phyloP scores from a whole-genome alignment of 37 sponge, comb jelly and placozoan species.

The Lycopodina hypogea region DNA sequence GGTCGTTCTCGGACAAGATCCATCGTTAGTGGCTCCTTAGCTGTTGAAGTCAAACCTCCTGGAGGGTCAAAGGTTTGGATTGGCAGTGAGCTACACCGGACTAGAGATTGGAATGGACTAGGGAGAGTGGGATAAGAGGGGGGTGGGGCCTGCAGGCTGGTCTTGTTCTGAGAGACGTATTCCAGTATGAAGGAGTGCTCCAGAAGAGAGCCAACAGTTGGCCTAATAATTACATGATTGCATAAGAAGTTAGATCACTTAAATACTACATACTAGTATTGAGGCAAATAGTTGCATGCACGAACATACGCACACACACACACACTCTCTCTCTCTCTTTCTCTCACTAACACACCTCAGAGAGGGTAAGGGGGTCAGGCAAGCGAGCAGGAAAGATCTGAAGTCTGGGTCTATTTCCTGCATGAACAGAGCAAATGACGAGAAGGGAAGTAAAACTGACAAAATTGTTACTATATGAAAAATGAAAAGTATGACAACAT shows the following conservation, averaged over 20 bases:
- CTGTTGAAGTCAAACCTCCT: not conserved
- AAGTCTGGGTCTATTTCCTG: conserved; percentile 43
- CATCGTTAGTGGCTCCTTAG: conserved; percentile 1
- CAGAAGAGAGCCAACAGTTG: conserved; percentile 18
- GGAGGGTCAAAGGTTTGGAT: conserved; percentile 2
- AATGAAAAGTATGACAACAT: no score
- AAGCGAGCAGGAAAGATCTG: conserved; percentile 51
- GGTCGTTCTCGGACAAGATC: conserved; percentile 46
- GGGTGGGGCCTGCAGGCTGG: not conserved
- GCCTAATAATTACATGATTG: conserved; percentile 1
- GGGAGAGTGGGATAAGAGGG: conserved; percentile 28
- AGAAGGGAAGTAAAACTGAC: no score
- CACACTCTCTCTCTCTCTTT: no score
- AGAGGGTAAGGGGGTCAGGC: conserved; percentile 39
- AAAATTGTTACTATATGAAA: no score
- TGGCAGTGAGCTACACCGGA: conserved; percentile 22
- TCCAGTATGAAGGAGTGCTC: conserved; percentile 15
- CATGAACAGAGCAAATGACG: not conserved
- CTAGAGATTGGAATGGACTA: conserved; percentile 25
- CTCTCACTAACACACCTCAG: conserved; percentile 20
- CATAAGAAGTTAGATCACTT: not conserved
- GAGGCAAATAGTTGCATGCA: no score
- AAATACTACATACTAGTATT: no score
- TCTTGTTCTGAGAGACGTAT: not conserved
- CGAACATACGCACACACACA: no score